Conservation (phyloP, 2,888 invertebrate species). For the Lithophane leautieri region DNA sequence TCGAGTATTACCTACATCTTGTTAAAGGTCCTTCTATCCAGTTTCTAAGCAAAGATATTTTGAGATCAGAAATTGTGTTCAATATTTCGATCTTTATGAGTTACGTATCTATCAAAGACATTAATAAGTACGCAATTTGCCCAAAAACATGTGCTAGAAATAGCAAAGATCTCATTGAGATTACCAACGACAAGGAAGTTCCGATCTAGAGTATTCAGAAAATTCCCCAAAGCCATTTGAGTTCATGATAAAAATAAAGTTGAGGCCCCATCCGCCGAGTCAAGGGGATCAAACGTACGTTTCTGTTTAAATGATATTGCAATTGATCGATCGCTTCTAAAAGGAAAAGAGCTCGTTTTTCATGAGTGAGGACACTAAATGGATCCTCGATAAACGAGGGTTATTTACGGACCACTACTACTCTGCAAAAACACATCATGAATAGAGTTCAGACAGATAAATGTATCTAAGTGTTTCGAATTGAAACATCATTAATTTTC, state of each 20-base stretch:
- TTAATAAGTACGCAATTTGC: background rate
- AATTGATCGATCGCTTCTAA: conserved; percentile 82
- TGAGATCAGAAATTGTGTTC: background rate
- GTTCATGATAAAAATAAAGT: conserved; percentile 46
- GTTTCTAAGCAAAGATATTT: background rate
- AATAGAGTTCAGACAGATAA: conserved; percentile 81
- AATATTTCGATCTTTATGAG: background rate
- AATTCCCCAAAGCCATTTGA: conserved; percentile 13
- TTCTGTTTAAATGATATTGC: conserved; percentile 84
- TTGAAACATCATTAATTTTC: conserved; percentile 85
- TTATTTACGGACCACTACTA: conserved; percentile 82
- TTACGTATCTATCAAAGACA: too few species aligned
- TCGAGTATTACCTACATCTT: conserved; percentile 1
- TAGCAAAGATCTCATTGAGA: background rate
- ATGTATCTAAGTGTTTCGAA: conserved; percentile 80
- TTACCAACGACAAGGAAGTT: background rate
- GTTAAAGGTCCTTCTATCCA: background rate
- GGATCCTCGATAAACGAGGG: conserved; percentile 81
- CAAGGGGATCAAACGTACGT: conserved; percentile 75
- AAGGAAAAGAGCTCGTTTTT: conserved; percentile 85
- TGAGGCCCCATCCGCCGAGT: conserved; percentile 68
- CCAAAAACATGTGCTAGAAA: background rate
- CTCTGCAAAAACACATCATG: conserved; percentile 77
- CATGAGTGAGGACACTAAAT: conserved; percentile 84
- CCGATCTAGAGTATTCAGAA: background rate